Evolutionary conservation across 2,888 invertebrate species (phyloP).

Genomic region (Pandemis cinnamomeana): DNA sequence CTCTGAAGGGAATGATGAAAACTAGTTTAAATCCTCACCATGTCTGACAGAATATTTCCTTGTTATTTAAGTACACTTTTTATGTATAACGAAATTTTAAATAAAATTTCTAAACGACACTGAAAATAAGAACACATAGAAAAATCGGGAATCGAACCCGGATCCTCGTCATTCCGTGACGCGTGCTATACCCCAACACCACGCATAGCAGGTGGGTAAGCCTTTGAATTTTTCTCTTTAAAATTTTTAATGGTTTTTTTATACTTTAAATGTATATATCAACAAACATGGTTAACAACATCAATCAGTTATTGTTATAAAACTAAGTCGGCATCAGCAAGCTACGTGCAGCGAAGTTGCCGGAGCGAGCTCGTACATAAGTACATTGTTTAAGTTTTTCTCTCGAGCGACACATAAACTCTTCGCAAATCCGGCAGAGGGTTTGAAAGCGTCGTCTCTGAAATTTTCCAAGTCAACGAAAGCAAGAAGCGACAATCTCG

Average conservation of each 20-base stretch:
- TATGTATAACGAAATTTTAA: too few relatives aligned
- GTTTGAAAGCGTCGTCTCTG: conserved; percentile 63
- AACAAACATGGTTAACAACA: neutral
- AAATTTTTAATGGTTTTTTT: neutral
- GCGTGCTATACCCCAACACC: too few relatives aligned
- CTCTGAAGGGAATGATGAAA: too few relatives aligned
- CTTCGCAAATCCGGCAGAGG: conserved; percentile 69
- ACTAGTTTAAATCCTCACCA: too few relatives aligned
- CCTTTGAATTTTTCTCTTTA: too few relatives aligned
- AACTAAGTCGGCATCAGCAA: conserved; percentile 12
- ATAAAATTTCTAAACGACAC: too few relatives aligned
- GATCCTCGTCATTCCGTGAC: too few relatives aligned
- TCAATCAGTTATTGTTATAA: conserved; percentile 20
- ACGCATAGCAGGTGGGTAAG: too few relatives aligned
- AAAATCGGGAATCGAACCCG: too few relatives aligned
- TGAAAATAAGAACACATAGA: too few relatives aligned
- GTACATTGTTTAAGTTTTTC: conserved; percentile 70
- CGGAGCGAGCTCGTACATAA: conserved; percentile 10
- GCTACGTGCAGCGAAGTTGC: conserved; percentile 13
- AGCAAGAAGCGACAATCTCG: conserved; percentile 72
- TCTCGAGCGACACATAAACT: conserved; percentile 67
- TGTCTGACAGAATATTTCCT: neutral
- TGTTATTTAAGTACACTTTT: too few relatives aligned
- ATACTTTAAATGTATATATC: neutral
- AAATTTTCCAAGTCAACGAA: conserved; percentile 74